These are phyloP conservation scores for Cariama cristata DNA, from an alignment of 2,113 vertebrate genomes.

Conservation along the genomic window DNA sequence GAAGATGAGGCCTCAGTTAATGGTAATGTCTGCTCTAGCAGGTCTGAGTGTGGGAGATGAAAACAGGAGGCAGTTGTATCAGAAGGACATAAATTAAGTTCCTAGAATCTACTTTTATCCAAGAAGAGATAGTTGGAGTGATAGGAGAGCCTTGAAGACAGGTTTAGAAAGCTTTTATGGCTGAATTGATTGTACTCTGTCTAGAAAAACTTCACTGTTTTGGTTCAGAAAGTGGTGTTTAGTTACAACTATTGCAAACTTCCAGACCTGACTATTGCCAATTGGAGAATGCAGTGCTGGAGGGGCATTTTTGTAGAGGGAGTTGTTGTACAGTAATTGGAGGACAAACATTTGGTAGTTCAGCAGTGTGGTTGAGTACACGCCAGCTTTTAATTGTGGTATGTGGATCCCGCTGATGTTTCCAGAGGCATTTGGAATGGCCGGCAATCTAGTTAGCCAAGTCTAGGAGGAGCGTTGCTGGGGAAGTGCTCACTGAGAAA, in stretches of 20 bases:
- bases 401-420: conserved; percentile 17
- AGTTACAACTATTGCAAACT: background rate
- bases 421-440: conserved; percentile 50
- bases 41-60: background rate
- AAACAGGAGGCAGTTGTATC: background rate
- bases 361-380: background rate
- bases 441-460: background rate
- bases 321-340: background rate
- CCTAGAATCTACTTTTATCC: background rate
- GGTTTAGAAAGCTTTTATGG: background rate
- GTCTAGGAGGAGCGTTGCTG: conserved; percentile 1
- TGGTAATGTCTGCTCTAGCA: background rate
- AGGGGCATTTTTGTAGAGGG: background rate
- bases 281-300: fast-evolving
- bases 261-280: background rate
- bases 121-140: background rate
- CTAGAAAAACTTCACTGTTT: background rate
- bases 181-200: background rate
- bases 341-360: conserved; percentile 21
- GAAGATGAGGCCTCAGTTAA: background rate
- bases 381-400: conserved; percentile 28
- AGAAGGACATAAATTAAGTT: background rate
- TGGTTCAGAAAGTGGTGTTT: background rate
- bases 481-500: background rate
- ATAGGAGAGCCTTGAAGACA: background rate